phyloP scores from a whole-genome alignment of 1,140 invertebrate genomes.

The Drosophila ambigua region DNA sequence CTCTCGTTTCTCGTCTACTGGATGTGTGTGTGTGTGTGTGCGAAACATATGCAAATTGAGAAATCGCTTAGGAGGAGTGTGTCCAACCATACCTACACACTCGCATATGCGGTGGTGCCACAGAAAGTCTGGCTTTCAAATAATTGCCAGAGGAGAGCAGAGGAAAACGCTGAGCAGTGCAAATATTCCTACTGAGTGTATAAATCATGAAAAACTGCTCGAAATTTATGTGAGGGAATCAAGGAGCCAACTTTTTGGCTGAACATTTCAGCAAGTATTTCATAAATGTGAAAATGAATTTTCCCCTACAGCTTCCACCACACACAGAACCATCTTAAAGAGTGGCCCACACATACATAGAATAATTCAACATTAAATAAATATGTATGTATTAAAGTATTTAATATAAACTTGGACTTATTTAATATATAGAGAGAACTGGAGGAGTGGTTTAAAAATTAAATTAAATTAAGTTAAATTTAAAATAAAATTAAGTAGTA shows the following conservation, averaged over 20 bases:
- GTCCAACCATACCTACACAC: constrained; percentile 9
- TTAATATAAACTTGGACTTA: constrained; percentile 6
- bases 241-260: constrained; percentile 33
- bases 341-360: not conserved
- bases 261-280: constrained; percentile 36
- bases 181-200: not conserved
- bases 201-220: constrained; percentile 54
- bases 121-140: constrained; percentile 49
- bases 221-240: constrained; percentile 31
- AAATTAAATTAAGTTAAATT: too few species aligned
- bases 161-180: constrained; percentile 2
- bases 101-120: constrained; percentile 31
- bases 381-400: not conserved
- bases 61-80: constrained; percentile 67
- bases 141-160: constrained; percentile 59
- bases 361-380: not conserved
- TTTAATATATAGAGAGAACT: not conserved
- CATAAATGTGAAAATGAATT: constrained; percentile 38
- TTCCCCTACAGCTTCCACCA: not conserved
- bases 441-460: too few species aligned
- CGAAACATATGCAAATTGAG: constrained; percentile 76
- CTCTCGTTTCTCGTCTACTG: constrained; percentile 6
- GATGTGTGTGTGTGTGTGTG: constrained; percentile 14
- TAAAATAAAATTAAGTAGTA: too few species aligned
- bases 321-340: constrained; percentile 16